Evolutionary conservation across 2,888 invertebrate genomes (phyloP).

Genomic region (Empis stercorea): DNA sequence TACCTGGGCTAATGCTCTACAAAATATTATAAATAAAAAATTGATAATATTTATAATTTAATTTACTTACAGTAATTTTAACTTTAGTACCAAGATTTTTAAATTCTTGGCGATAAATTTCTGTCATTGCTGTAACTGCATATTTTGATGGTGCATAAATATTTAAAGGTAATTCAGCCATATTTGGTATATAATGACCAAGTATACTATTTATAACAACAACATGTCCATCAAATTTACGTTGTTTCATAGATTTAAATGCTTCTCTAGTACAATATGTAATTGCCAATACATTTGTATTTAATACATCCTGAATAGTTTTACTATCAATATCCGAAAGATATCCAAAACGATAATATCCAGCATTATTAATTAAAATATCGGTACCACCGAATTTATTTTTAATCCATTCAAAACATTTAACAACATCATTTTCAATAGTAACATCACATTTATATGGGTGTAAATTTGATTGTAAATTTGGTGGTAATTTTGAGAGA

Average conservation of each 20-base stretch:
- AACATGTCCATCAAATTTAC: constrained; percentile 38
- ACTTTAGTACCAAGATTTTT: constrained; percentile 24
- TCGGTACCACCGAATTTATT: constrained; percentile 40
- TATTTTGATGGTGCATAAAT: constrained; percentile 28
- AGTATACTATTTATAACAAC: constrained; percentile 35
- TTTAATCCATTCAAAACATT: constrained; percentile 41
- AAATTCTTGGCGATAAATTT: constrained; percentile 31
- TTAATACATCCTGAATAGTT: constrained; percentile 25
- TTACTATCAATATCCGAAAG: constrained; percentile 21
- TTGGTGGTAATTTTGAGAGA: constrained; percentile 16
- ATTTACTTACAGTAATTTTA: constrained; percentile 37
- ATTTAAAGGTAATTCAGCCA: constrained; percentile 21
- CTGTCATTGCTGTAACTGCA: constrained; percentile 30
- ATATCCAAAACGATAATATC: constrained; percentile 23
- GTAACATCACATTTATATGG: constrained; percentile 37
- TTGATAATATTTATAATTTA: constrained; percentile 38
- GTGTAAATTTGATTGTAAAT: constrained; percentile 20
- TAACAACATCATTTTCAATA: constrained; percentile 41
- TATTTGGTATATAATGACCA: constrained; percentile 22
- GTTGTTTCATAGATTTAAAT: constrained; percentile 37
- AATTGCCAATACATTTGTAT: constrained; percentile 38
- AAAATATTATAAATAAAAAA: too few species aligned
- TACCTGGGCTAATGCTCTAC: constrained; percentile 14
- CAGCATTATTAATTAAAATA: constrained; percentile 48
- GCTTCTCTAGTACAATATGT: constrained; percentile 39